Base-by-base conservation (phyloP, 2,888 invertebrate species). In the Mellilla xanthometata region DNA sequence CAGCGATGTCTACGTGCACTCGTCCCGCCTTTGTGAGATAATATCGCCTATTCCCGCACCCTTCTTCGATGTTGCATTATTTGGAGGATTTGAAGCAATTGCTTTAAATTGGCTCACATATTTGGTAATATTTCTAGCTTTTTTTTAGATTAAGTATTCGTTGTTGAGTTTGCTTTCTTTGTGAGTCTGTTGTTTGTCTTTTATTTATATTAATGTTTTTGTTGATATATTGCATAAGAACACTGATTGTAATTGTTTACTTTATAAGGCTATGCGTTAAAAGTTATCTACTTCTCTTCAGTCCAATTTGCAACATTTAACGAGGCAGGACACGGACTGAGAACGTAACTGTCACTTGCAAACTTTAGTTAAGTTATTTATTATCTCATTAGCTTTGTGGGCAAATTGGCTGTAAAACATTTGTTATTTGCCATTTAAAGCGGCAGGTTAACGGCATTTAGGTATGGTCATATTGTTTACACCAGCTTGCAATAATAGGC, bases 401-500 rank as follows among this genome's bases (percentile, higher is more conserved):
- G 31, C 23, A 38, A 49, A 51, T 51, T 42, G 34, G 46, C 36
- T 42, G 45, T 50, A 26, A 39, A 43, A 40, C 10, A 36, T 38
- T 10, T 8, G 11, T 9, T 35, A n/a, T 49, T 38, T 39, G 29
- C 22, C 12, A 12, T 36, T 36, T 41, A 34, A 40, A 23, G 11
- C 27, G 15, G 31, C 6, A 33, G n/a, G 33, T 31, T 31, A 27
- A 34, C 33, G 10, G 26, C 13, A 15, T 12, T 39, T 12, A 11
- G 29, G 22, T 28, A 15, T 29, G 6, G 27, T 34, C 12, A 13
- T 13, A 46, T 47, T 51, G 44, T 51, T 44, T 31, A 33, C 41
- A 45, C 44, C 49, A 39, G 12, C 39, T 52, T 53, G 24, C 12
- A 52, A 49, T 49, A 56, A 55, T 60, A 58, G 52, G 31, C 48